Conservation (phyloP, 2,888 invertebrate genomes). For the Stenchaetothrips biformis region DNA sequence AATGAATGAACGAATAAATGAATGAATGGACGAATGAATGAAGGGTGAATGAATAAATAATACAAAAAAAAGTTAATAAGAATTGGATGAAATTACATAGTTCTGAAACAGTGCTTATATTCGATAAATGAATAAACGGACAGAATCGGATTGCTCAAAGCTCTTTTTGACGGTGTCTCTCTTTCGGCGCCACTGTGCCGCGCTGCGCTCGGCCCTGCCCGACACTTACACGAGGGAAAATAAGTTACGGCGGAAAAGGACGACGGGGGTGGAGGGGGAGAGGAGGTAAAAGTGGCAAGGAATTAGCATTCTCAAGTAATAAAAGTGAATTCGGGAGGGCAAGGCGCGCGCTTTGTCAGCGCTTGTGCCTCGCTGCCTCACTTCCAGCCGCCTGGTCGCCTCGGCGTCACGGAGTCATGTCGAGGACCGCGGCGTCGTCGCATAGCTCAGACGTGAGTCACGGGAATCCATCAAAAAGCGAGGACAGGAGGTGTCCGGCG, state of each 20-base stretch:
- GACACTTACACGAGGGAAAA: background rate
- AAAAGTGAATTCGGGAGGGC: background rate
- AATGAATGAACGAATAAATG: background rate
- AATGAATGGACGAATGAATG: background rate
- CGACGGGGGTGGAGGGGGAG: background rate
- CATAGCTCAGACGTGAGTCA: background rate
- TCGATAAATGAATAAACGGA: too few relatives aligned
- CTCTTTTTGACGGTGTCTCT: background rate
- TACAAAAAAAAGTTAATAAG: too few relatives aligned
- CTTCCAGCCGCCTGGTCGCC: background rate
- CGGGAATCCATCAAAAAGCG: background rate
- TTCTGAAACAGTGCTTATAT: too few relatives aligned
- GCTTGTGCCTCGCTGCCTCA: background rate
- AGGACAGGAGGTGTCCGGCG: background rate
- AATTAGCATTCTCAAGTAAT: constrained; percentile 19
- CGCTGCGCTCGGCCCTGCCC: background rate
- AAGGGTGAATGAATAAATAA: too few relatives aligned
- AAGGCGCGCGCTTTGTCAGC: background rate
- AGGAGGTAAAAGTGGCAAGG: background rate
- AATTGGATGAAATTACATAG: too few relatives aligned
- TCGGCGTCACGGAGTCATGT: background rate
- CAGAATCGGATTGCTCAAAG: background rate
- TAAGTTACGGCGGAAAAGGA: background rate
- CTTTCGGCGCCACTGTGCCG: background rate
- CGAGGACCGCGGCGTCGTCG: background rate